Percentiles rank a stretch among this genome's conserved stretches.
phyloP scores from a whole-genome alignment of 2,797 vertebrate species.

The Myripristis jacobus region DNA sequence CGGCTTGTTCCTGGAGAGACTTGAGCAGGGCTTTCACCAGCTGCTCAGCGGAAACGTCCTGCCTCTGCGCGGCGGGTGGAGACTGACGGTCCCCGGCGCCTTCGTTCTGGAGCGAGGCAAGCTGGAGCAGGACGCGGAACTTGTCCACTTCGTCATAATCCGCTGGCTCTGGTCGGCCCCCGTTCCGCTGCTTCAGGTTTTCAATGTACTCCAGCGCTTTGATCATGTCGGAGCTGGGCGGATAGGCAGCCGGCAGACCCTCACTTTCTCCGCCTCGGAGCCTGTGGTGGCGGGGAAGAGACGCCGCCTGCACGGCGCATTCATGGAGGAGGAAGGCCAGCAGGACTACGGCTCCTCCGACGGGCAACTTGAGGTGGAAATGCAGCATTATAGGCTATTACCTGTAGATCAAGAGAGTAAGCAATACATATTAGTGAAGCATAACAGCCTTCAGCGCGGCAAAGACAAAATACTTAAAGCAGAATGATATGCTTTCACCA shows the following conservation, averaged over 20 bases:
- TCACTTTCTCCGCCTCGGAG: slow-evolving; percentile 89
- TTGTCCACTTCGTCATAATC: slow-evolving; percentile 89
- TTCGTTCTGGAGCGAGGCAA: slow-evolving; percentile 83
- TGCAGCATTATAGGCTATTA: slow-evolving; percentile 82
- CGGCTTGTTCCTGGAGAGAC: slow-evolving; percentile 88
- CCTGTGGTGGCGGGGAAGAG: slow-evolving; percentile 89
- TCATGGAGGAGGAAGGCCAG: slow-evolving; percentile 84
- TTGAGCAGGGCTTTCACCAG: slow-evolving; percentile 91
- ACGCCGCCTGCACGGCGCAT: slow-evolving; percentile 85
- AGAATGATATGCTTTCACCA: neutral
- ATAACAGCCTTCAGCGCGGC: neutral
- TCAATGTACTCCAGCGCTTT: slow-evolving; percentile 99
- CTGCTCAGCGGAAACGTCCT: slow-evolving; percentile 85
- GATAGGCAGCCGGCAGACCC: slow-evolving; percentile 82
- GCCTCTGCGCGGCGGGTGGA: slow-evolving; percentile 77
- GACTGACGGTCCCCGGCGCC: slow-evolving; percentile 80
- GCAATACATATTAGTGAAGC: neutral
- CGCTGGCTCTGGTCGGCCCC: slow-evolving; percentile 77
- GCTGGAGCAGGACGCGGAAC: slow-evolving; percentile 85
- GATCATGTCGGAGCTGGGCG: slow-evolving; percentile 93
- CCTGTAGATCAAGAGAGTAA: slow-evolving; percentile 67
- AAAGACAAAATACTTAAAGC: neutral
- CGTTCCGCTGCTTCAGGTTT: slow-evolving; percentile 91
- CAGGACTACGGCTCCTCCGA: slow-evolving; percentile 83
- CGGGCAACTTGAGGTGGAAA: slow-evolving; percentile 81